Base-by-base conservation (phyloP, 1,140 invertebrate genomes). In the Ladona fulva region DNA sequence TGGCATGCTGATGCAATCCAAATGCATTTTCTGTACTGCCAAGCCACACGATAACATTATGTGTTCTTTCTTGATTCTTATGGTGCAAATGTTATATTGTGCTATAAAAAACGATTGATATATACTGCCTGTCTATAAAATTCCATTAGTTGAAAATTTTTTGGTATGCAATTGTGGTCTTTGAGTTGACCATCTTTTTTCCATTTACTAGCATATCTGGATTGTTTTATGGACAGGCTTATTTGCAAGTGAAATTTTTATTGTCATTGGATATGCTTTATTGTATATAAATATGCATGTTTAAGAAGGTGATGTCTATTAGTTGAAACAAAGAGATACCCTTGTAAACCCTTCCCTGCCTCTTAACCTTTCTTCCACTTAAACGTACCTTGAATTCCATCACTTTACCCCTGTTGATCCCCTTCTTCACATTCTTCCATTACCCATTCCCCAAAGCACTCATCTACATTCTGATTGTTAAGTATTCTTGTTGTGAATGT, bases 401-500 rank as follows among this genome's bases (percentile, higher is more conserved):
- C 12, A 24, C 44, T 19, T 7, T 24, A 24, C 3, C 37, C 0
- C 25, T 73, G 24, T 5, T 66, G 29, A 74, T 29, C 24, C 29
- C 10, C 22, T 11, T 6, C 24, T 24, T 42, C 44, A 76, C 29
- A 52, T 77, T 29, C 16, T 25, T 19, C 52, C 52, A 66, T 66
- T 19, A 16, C 52, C 52, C 52, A 66, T 66, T 66, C 52, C 52
- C 74, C 42, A 75, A 37, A 52, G 42, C 44, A 77, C 42, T 25
- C 24, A 75, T n/a, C 73, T 76, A n/a, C 29, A 25, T 29, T 75
- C n/a, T 76, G 22, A 73, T 66, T 78, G 59, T 24, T 78, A 25
- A 59, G 42, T 73, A 24, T n/a, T 25, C 75, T 73, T 78, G 74
- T 78, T 78, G 25, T 78, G 78, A 74, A 76, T 78, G 75, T 78